A percentile compares a stretch with the other conserved stretches of the same genome.
phyloP scores from a whole-genome alignment of 1,140 invertebrate species.

The Pomacea maculata region DNA sequence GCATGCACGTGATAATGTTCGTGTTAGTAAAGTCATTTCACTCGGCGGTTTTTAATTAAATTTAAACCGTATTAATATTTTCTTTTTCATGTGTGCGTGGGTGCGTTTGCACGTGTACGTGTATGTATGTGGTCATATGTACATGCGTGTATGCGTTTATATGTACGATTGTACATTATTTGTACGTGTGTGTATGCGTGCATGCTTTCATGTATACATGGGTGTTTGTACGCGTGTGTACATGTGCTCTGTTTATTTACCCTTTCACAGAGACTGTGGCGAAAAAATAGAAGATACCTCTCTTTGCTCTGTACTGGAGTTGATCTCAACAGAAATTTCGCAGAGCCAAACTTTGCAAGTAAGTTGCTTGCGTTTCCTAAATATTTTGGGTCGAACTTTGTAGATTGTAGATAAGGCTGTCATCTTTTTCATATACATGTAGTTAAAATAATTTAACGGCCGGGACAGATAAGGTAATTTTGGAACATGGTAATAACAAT shows the following conservation, averaged over 20 bases:
- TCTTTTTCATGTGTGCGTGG: not conserved
- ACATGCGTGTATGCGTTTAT: not conserved
- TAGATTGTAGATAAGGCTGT: no score
- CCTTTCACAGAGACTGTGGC: slow-evolving; percentile 6
- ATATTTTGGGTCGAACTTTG: no score
- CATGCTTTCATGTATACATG: not conserved
- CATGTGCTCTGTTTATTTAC: not conserved
- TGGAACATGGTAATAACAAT: no score
- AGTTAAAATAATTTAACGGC: no score
- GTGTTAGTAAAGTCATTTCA: no score
- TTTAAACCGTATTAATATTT: no score
- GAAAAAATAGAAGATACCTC: slow-evolving; percentile 2
- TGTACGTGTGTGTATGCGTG: not conserved
- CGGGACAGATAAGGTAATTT: no score
- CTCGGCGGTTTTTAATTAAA: no score
- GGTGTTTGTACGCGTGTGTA: not conserved
- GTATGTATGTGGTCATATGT: not conserved
- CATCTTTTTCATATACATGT: no score
- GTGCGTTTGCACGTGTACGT: slow-evolving; percentile 3
- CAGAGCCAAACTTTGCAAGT: not conserved
- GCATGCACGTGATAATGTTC: no score
- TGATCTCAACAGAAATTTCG: slow-evolving; percentile 12
- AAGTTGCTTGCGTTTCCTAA: not conserved
- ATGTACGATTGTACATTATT: no score
- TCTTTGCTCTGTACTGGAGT: not conserved